These are phyloP conservation scores for Gavialis gangeticus DNA, from an alignment of 2,113 vertebrate species.

Conservation along the genomic window DNA sequence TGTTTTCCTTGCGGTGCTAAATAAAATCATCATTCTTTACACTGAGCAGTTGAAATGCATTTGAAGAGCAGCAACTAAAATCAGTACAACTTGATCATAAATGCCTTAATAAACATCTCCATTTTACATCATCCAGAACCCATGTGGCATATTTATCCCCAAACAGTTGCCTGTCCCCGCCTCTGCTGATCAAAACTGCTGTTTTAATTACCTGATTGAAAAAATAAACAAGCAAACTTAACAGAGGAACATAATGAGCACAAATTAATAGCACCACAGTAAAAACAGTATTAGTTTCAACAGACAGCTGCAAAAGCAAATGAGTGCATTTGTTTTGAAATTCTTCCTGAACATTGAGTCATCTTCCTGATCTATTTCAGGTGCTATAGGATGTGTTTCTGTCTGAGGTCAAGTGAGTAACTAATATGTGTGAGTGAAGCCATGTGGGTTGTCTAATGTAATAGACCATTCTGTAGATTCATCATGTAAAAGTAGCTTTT, in stretches of 20 bases:
- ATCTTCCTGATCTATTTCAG: conserved; percentile 59
- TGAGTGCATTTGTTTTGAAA: conserved; percentile 69
- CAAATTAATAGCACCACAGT: conserved; percentile 57
- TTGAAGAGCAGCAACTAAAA: conserved; percentile 28
- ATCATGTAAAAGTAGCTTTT: conserved; percentile 8
- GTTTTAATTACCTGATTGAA: conserved; percentile 19
- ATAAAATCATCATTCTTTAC: neutral
- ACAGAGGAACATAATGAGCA: conserved; percentile 39
- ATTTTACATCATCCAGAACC: conserved; percentile 19
- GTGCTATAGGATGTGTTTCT: conserved; percentile 20
- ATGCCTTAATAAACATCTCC: neutral
- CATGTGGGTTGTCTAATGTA: neutral
- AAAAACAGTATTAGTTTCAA: conserved; percentile 27
- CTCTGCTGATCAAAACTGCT: neutral
- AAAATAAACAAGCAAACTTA: conserved; percentile 25
- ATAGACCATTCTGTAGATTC: conserved; percentile 20
- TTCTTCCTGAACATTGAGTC: conserved; percentile 68
- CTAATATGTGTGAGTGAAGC: conserved; percentile 23
- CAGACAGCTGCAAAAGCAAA: conserved; percentile 59
- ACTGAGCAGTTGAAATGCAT: neutral
- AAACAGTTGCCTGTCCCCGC: neutral
- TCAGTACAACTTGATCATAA: neutral
- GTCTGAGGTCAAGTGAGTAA: conserved; percentile 50
- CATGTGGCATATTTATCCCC: conserved; percentile 9
- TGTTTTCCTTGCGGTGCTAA: neutral